phyloP scores from a whole-genome alignment of 2,113 vertebrate genomes.

The Pungitius pungitius region DNA sequence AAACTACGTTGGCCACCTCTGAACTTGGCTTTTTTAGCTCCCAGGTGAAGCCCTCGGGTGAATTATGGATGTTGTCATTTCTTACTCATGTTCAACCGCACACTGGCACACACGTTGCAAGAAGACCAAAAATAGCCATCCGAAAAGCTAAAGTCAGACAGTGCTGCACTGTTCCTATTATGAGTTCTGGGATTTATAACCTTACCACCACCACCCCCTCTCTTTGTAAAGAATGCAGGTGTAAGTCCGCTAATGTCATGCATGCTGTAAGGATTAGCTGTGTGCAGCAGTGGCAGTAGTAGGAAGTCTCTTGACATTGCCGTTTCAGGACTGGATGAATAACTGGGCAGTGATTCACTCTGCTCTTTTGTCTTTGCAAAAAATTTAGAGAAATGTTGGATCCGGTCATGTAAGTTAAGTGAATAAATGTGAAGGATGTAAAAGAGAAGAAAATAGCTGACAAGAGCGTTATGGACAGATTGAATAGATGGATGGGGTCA shows the following conservation, averaged over 20 bases:
- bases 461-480: background rate
- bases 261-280: constrained; percentile 39
- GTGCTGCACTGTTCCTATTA: constrained; percentile 58
- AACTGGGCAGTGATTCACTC: constrained; percentile 42
- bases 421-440: constrained; percentile 14
- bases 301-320: constrained; percentile 54
- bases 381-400: constrained; percentile 17
- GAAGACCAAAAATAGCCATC: constrained; percentile 64
- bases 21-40: constrained; percentile 68
- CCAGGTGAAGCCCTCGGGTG: constrained; percentile 41
- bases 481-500: constrained; percentile 32
- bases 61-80: constrained; percentile 76
- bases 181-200: constrained; percentile 60
- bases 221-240: constrained; percentile 54
- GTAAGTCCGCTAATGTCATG: constrained; percentile 41
- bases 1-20: constrained; percentile 63
- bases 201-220: background rate
- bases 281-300: constrained; percentile 33
- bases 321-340: constrained; percentile 20
- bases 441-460: background rate
- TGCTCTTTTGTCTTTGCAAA: constrained; percentile 25
- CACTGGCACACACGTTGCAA: constrained; percentile 62
- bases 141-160: constrained; percentile 62
- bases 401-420: background rate
- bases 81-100: constrained; percentile 74